Conservation (phyloP, 2,888 invertebrate species). For the Acholoe squamosa region DNA sequence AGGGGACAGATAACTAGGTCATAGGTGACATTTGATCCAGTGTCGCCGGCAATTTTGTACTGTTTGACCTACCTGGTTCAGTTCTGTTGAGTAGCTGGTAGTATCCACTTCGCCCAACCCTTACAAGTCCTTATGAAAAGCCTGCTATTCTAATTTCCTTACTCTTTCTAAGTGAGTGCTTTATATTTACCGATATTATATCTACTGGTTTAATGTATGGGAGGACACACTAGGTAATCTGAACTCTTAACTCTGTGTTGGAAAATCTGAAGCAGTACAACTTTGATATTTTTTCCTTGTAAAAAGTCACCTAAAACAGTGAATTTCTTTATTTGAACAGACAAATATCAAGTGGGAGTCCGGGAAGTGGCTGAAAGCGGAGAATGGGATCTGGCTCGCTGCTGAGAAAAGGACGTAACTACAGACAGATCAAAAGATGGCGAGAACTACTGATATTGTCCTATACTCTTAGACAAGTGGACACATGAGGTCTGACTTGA, state of each 20-base stretch:
- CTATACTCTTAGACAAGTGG: no score
- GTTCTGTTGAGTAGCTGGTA: no score
- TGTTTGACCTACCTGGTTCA: no score
- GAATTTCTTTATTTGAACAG: neutral
- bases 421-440: no score
- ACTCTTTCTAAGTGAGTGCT: neutral
- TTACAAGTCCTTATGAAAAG: no score
- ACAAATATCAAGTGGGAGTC: neutral
- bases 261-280: neutral
- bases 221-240: neutral
- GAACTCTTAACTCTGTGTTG: neutral
- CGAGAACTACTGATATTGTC: no score
- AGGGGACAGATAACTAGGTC: no score
- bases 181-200: neutral
- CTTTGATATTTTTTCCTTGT: neutral
- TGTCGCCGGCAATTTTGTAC: no score
- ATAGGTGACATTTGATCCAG: no score
- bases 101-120: no score
- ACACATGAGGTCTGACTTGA: no score
- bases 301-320: neutral
- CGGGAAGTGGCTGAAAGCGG: neutral
- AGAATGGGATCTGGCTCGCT: neutral
- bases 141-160: no score
- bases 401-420: neutral
- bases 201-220: neutral